phyloP scores from a whole-genome alignment of 2,888 invertebrate genomes.

The Hermodice carunculata region DNA sequence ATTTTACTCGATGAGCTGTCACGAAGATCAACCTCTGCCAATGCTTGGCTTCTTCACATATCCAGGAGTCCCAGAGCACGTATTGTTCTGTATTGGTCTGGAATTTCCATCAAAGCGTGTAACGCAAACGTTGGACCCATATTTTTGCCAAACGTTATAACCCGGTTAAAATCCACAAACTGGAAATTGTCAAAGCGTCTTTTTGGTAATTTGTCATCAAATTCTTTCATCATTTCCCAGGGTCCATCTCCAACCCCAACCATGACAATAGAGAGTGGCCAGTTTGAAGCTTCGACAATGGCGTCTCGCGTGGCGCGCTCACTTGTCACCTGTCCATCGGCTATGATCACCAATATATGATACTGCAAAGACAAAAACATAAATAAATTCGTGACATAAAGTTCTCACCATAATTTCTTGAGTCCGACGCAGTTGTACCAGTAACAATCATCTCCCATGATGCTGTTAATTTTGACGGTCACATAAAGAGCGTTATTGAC shows the following conservation, averaged over 20 bases:
- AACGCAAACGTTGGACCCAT: slow-evolving; percentile 70
- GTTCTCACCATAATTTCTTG: no score
- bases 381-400: no score
- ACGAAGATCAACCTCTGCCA: not conserved
- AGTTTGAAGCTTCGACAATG: slow-evolving; percentile 72
- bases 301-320: slow-evolving; percentile 71
- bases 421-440: no score
- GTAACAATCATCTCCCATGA: no score
- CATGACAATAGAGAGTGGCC: slow-evolving; percentile 72
- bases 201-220: slow-evolving; percentile 71
- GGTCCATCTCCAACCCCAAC: slow-evolving; percentile 74
- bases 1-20: not conserved
- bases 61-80: slow-evolving; percentile 54
- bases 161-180: slow-evolving; percentile 71
- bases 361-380: slow-evolving; percentile 62
- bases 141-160: slow-evolving; percentile 54
- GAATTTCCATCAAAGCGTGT: slow-evolving; percentile 72
- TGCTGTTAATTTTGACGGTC: no score
- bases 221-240: slow-evolving; percentile 72
- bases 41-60: not conserved
- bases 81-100: slow-evolving; percentile 70
- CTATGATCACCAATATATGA: slow-evolving; percentile 72
- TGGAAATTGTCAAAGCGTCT: slow-evolving; percentile 73
- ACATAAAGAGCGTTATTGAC: no score
- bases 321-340: slow-evolving; percentile 73